Percentiles rank a stretch among this genome's conserved stretches.
phyloP scores from a whole-genome alignment of 1,140 invertebrate species.

The Dendrolimus punctatus region DNA sequence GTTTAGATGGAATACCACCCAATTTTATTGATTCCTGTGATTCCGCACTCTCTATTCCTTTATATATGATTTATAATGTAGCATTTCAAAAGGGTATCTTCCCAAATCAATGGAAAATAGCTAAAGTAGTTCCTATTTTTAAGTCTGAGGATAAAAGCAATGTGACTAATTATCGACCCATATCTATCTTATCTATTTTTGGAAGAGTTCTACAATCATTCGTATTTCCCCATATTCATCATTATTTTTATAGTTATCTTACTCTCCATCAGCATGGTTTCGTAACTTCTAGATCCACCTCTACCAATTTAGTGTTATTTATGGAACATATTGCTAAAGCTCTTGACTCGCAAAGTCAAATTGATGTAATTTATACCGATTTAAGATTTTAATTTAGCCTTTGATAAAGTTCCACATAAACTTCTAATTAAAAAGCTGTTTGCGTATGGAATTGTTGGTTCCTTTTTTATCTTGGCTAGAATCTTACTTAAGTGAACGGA shows the following conservation, averaged over 20 bases:
- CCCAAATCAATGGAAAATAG: conserved; percentile 10
- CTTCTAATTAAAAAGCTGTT: conserved; percentile 16
- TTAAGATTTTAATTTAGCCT: conserved; percentile 12
- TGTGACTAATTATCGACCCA: conserved; percentile 2
- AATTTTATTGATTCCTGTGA: conserved; percentile 9
- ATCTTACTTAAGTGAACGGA: too few relatives aligned
- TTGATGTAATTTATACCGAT: conserved; percentile 4
- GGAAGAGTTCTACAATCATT: background rate
- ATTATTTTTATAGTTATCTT: background rate
- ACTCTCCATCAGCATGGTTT: conserved; percentile 11
- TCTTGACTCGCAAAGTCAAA: conserved; percentile 5
- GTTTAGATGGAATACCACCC: conserved; percentile 10
- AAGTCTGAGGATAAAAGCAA: conserved; percentile 6
- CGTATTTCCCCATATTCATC: background rate
- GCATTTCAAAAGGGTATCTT: conserved; percentile 7
- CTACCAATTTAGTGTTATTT: conserved; percentile 10
- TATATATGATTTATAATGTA: conserved; percentile 8
- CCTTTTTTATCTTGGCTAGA: too few relatives aligned
- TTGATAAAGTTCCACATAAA: conserved; percentile 10
- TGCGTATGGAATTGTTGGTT: too few relatives aligned
- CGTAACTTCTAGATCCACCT: conserved; percentile 9
- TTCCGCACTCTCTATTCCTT: conserved; percentile 1
- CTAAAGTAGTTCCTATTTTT: conserved; percentile 10
- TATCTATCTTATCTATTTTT: conserved; percentile 1
- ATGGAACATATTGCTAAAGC: conserved; percentile 3